A percentile compares a stretch with the other conserved stretches of the same genome.
Conservation (phyloP, 2,888 invertebrate species). For the Macaria liturata region DNA sequence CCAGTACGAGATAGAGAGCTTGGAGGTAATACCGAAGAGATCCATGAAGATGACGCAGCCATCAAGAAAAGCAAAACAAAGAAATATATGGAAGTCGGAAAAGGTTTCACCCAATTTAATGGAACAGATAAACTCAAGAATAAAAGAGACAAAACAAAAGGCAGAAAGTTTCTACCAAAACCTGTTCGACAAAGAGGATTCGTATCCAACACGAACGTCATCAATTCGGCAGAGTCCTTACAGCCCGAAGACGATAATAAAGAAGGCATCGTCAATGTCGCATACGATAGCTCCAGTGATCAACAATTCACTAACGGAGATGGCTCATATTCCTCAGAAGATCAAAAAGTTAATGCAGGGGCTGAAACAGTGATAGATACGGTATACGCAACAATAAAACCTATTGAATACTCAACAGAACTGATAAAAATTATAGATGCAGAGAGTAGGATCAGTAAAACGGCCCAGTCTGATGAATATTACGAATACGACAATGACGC, state of each 20-base stretch:
- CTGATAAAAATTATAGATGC: background rate
- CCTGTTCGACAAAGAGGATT: slow-evolving; percentile 65
- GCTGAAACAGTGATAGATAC: slow-evolving; percentile 58
- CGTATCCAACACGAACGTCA: slow-evolving; percentile 52
- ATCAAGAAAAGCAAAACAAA: slow-evolving; percentile 21
- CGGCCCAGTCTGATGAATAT: background rate
- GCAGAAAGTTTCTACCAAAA: slow-evolving; percentile 66
- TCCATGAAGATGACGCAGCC: slow-evolving; percentile 19
- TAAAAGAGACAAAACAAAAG: slow-evolving; percentile 67
- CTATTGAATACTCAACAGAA: background rate
- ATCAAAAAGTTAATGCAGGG: slow-evolving; percentile 68
- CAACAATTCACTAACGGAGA: slow-evolving; percentile 67
- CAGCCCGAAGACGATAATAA: slow-evolving; percentile 58
- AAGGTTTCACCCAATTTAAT: slow-evolving; percentile 40
- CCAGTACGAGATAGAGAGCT: slow-evolving; percentile 44
- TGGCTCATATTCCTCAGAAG: slow-evolving; percentile 68
- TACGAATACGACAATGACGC: background rate
- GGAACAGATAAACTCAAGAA: slow-evolving; percentile 31
- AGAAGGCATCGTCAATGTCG: slow-evolving; percentile 60
- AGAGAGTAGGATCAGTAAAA: background rate
- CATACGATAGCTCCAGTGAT: slow-evolving; percentile 65
- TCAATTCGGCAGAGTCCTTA: slow-evolving; percentile 51
- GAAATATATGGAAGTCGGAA: slow-evolving; percentile 40
- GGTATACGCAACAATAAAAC: background rate
- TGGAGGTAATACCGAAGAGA: slow-evolving; percentile 47